Evolutionary conservation across 2,797 vertebrate species (phyloP), one percentile per base, ranked within the genome.

Genomic region (Microctenopoma steveboyesi): DNA sequence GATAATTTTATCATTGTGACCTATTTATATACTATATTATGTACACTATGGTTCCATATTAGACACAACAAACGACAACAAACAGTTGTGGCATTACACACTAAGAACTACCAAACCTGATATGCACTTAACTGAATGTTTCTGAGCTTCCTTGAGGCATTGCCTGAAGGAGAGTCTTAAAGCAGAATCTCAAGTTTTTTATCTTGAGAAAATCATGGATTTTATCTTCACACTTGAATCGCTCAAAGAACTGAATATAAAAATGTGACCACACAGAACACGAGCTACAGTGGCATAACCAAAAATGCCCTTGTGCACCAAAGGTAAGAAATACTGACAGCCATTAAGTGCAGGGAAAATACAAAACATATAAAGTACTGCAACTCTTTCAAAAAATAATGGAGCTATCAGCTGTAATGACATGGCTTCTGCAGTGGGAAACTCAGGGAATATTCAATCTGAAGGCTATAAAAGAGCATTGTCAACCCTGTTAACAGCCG

Each of bases 401-500:
- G 83, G 88, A 88, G 83, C 88, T 83, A 93, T 92, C 89, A 91
- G 79, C 81, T 88, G 90, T 93, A 93, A 93, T 88, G 90, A 91
- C 90, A 92, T 77, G 76, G 89, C 86, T 76, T 82, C 69, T 77
- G 77, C 85, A 82, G 85, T 76, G 60, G 81, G 72, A 78, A 86
- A 83, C 89, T 83, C 69, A 4, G 89, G 87, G 90, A 94, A 94
- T 92, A 93, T 94, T 94, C 90, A 90, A 80, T 91, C 88, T 91
- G 92, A 94, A 93, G 86, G 91, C 92, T 88, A 90, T 92, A 92
- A 93, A 93, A 88, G 90, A 92, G 86, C 85, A 92, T 92, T 93
- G 93, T 93, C 93, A 93, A 89, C 87, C 86, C 85, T 81, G 91
- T 93, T 93, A 93, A 93, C 91, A 91, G 88, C 89, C 86, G 63